These are phyloP conservation scores for Araneus ventricosus DNA, from an alignment of 1,140 invertebrate species.

Conservation along the genomic window DNA sequence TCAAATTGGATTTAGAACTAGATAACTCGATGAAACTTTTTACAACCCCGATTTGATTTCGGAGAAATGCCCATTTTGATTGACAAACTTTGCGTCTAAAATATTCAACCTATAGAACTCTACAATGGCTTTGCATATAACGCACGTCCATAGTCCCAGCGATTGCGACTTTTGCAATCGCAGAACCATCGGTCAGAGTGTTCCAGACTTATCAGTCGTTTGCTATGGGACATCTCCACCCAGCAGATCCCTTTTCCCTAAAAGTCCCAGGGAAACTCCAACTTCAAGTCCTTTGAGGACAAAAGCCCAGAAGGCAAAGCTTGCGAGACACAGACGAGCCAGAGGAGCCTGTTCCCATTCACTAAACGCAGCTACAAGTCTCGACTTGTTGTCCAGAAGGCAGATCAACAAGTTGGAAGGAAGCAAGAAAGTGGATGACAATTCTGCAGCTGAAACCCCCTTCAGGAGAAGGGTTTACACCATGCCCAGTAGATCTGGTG, in stretches of 20 bases:
- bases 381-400: conserved; percentile 33
- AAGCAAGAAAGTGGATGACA: neutral
- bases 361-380: conserved; percentile 15
- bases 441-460: neutral
- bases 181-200: conserved; percentile 62
- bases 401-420: neutral
- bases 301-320: neutral
- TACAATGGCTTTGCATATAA: conserved; percentile 54
- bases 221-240: neutral
- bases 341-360: neutral
- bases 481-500: conserved; percentile 46
- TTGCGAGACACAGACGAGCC: neutral
- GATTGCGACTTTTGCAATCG: conserved; percentile 68
- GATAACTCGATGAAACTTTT: neutral
- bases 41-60: neutral
- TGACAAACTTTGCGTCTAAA: neutral
- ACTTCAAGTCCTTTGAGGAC: neutral
- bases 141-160: conserved; percentile 66
- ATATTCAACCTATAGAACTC: neutral
- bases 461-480: conserved; percentile 61
- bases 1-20: neutral
- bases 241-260: neutral
- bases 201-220: conserved; percentile 37
- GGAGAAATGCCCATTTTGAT: neutral
- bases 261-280: conserved; percentile 56